Conservation (phyloP, 2,888 invertebrate species). For the Enoplolaimus lenunculus region DNA sequence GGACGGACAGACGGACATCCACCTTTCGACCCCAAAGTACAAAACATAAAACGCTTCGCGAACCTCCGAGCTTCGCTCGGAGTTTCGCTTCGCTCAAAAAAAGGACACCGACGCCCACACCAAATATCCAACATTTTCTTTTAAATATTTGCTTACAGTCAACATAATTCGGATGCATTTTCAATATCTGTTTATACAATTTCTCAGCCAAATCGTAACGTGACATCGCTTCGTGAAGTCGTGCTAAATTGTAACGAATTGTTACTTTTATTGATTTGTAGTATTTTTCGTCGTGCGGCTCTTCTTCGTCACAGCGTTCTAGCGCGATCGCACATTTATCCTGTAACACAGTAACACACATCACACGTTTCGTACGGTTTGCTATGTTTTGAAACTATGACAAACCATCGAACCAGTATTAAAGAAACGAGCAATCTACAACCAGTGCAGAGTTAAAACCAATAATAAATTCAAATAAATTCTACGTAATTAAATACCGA, state of each 20-base stretch:
- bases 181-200: slow-evolving; percentile 85
- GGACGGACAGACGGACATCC: neutral
- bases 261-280: slow-evolving; percentile 52
- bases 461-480: too few species aligned
- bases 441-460: neutral
- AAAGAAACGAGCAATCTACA: neutral
- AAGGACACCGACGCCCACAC: too few species aligned
- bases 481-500: too few species aligned
- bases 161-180: slow-evolving; percentile 93
- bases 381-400: neutral
- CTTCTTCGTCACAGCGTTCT: slow-evolving; percentile 62
- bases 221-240: slow-evolving; percentile 80
- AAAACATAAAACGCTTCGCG: too few species aligned
- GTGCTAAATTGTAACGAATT: slow-evolving; percentile 84
- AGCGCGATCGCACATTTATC: slow-evolving; percentile 64
- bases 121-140: too few species aligned
- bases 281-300: slow-evolving; percentile 22
- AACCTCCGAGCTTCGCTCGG: too few species aligned
- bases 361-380: too few species aligned
- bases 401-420: neutral
- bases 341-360: slow-evolving; percentile 34
- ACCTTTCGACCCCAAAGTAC: neutral
- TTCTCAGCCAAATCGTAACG: slow-evolving; percentile 84
- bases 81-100: too few species aligned
- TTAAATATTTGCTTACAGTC: too few species aligned